Evolutionary conservation across 92 coral and sea anemone genomes (phyloP), one percentile per base, ranked within the genome.

Genomic region (Epizoanthus stellaris): DNA sequence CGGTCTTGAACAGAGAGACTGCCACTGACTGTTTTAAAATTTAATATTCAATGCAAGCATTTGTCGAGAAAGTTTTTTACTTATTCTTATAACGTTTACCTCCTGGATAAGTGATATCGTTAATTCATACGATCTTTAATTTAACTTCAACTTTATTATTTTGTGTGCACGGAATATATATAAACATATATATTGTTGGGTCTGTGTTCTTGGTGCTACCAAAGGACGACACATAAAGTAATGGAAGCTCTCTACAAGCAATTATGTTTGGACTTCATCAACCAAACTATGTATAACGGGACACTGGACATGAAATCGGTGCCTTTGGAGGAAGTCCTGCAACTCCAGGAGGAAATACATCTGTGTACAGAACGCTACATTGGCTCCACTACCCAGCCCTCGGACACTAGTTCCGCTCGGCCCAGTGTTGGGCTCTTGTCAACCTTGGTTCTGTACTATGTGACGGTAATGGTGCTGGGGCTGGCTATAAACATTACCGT

Each of bases 401-500:
- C 70, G 3, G 42, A 20, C 19, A 4, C n/a, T 13, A 52, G 56
- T 75, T 39, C 66, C 6, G 13, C 81, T 14, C 72, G 42, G 42
- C 4, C 59, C 38, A 10, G 56, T 9, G 56, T 52, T 52, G 83
- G 43, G 0, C 54, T 79, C 0, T 43, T 57, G 12, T 13, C 23
- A 19, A 58, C 21, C 2, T 62, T 94, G 0, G 42, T 86, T 0
- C 65, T 75, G 9, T 94, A 94, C 76, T 92, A 85, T n/a, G 88
- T 82, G 12, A 10, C 53, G 3, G 15, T 94, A 4, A 89, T 93
- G 80, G 86, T 84, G 5, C 85, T 92, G 0, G 93, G 98, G 0
- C 45, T 90, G 39, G 60, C 75, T 7, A 70, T 90, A 3, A 94
- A 94, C 58, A 30, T 92, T 13, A 72, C 92, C 6, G 89, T 94